These are phyloP conservation scores for Agonum fuliginosum DNA, from an alignment of 2,888 invertebrate genomes.

Conservation along the genomic window DNA sequence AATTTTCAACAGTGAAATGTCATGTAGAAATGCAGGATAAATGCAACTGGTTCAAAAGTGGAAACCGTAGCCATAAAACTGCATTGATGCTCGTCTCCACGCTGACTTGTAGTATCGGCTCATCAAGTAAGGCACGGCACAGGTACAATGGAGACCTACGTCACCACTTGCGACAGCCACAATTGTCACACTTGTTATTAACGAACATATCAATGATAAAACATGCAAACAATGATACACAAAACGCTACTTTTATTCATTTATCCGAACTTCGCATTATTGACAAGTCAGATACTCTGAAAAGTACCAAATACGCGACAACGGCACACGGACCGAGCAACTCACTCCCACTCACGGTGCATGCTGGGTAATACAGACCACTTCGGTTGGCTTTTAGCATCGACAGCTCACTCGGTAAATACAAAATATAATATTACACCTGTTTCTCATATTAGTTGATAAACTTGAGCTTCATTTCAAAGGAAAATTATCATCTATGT, in stretches of 20 bases:
- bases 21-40: constrained; percentile 27
- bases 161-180: constrained; percentile 71
- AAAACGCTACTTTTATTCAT: constrained; percentile 31
- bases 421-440: constrained; percentile 11
- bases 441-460: background rate
- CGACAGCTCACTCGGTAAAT: constrained; percentile 9
- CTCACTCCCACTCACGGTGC: constrained; percentile 72
- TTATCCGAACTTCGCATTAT: constrained; percentile 44
- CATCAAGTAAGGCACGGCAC: constrained; percentile 67
- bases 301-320: constrained; percentile 63
- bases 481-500: background rate
- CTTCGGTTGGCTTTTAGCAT: constrained; percentile 13
- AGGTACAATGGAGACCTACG: constrained; percentile 73
- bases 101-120: constrained; percentile 54
- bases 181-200: constrained; percentile 62
- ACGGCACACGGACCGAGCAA: constrained; percentile 66
- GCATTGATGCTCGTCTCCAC: constrained; percentile 46
- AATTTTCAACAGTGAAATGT: constrained; percentile 50
- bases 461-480: background rate
- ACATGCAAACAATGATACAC: constrained; percentile 42
- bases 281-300: constrained; percentile 44
- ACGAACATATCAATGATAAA: constrained; percentile 38
- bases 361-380: constrained; percentile 68
- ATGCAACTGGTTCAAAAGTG: constrained; percentile 42
- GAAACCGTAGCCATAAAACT: constrained; percentile 50